These are phyloP conservation scores for Trachymyrmex cornetzi DNA, from an alignment of 1,140 invertebrate species.

Conservation along the genomic window DNA sequence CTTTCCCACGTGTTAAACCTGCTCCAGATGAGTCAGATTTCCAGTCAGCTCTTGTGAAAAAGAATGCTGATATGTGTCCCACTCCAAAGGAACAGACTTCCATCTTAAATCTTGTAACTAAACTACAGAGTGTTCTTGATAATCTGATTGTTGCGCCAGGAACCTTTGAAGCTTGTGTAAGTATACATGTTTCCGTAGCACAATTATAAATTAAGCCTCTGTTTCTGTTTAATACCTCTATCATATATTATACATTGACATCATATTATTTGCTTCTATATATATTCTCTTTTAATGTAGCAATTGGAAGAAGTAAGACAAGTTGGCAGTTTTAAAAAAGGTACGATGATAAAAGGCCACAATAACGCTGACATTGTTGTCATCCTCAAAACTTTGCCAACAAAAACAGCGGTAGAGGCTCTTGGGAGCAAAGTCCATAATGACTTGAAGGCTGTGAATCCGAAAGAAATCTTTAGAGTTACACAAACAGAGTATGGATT, in stretches of 20 bases:
- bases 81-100: slow-evolving; percentile 95
- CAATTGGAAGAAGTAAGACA: slow-evolving; percentile 98
- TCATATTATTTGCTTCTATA: not conserved
- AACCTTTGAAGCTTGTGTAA: slow-evolving; percentile 97
- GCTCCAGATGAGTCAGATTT: slow-evolving; percentile 88
- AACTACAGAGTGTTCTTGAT: slow-evolving; percentile 96
- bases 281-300: slow-evolving; percentile 85
- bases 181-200: slow-evolving; percentile 79
- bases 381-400: slow-evolving; percentile 99
- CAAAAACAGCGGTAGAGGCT: slow-evolving; percentile 97
- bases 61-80: slow-evolving; percentile 86
- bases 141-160: slow-evolving; percentile 97
- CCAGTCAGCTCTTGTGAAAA: slow-evolving; percentile 70
- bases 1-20: slow-evolving; percentile 95
- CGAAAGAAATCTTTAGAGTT: slow-evolving; percentile 89
- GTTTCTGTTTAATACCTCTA: slow-evolving; percentile 45
- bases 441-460: slow-evolving; percentile 89
- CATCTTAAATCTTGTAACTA: slow-evolving; percentile 96
- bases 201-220: slow-evolving; percentile 9
- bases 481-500: slow-evolving; percentile 93
- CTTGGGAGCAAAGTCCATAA: slow-evolving; percentile 94
- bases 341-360: slow-evolving; percentile 98
- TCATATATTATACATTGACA: not conserved
- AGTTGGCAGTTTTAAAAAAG: slow-evolving; percentile 99
- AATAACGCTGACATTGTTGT: slow-evolving; percentile 99